phyloP scores from a whole-genome alignment of 2,888 invertebrate species.

The Meghimatium bilineatum region DNA sequence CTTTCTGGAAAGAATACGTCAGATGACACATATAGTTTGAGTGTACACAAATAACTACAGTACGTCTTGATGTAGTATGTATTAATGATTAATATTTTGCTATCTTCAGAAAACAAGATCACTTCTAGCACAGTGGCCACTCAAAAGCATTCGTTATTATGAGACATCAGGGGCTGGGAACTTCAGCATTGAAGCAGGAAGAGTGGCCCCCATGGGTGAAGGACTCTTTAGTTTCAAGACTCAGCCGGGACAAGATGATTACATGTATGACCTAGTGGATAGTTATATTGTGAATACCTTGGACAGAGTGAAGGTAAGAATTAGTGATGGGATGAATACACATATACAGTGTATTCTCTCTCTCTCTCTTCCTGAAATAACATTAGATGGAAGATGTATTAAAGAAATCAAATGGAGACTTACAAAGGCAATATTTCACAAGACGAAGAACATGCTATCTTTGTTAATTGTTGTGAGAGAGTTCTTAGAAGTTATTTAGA shows the following conservation, averaged over 20 bases:
- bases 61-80: too few species aligned
- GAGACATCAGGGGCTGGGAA: constrained; percentile 72
- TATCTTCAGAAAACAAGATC: constrained; percentile 58
- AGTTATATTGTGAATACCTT: constrained; percentile 62
- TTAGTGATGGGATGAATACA: not conserved
- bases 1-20: too few species aligned
- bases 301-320: constrained; percentile 53
- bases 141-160: constrained; percentile 74
- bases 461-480: too few species aligned
- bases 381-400: too few species aligned
- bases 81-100: not conserved
- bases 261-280: constrained; percentile 72
- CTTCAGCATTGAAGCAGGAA: constrained; percentile 72
- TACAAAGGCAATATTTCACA: too few species aligned
- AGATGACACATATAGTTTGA: too few species aligned
- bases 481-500: too few species aligned
- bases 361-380: too few species aligned
- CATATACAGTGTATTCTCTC: not conserved
- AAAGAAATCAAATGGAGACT: too few species aligned
- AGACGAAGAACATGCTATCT: too few species aligned
- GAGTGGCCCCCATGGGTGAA: constrained; percentile 74
- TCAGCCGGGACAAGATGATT: constrained; percentile 65
- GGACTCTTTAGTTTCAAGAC: constrained; percentile 74
- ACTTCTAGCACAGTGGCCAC: constrained; percentile 75
- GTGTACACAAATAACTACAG: too few species aligned